Percentiles rank a stretch among this genome's conserved stretches.
Conservation (phyloP, 2,113 vertebrate genomes). For the Oreocharis arfaki region DNA sequence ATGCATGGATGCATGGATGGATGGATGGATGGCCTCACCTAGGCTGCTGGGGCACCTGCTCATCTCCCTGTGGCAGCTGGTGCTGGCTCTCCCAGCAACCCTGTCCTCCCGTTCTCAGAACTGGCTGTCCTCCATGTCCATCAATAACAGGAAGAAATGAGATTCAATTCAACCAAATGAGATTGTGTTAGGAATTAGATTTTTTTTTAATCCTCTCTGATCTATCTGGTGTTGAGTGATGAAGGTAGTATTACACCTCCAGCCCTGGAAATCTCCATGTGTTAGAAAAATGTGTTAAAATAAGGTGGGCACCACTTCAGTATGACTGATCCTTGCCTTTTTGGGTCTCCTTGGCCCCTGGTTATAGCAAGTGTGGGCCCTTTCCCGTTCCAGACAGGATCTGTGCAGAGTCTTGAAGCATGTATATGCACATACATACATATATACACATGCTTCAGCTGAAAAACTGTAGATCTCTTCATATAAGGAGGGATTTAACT, state of each 20-base stretch:
- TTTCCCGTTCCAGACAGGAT: background rate
- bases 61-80: accelerated
- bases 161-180: background rate
- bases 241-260: background rate
- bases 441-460: background rate
- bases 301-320: background rate
- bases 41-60: background rate
- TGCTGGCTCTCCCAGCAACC: background rate
- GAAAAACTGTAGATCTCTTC: background rate
- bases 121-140: background rate
- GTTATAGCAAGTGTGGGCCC: background rate
- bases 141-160: background rate
- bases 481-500: background rate
- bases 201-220: background rate
- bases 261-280: background rate
- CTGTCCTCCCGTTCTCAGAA: accelerated
- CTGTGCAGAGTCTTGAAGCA: background rate
- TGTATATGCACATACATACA: background rate
- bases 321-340: background rate
- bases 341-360: background rate
- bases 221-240: background rate
- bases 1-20: background rate
- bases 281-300: background rate
- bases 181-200: background rate
- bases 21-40: accelerated